Evolutionary conservation across 2,113 vertebrate species (phyloP).

Genomic region (Neolamprologus tretocephalus): DNA sequence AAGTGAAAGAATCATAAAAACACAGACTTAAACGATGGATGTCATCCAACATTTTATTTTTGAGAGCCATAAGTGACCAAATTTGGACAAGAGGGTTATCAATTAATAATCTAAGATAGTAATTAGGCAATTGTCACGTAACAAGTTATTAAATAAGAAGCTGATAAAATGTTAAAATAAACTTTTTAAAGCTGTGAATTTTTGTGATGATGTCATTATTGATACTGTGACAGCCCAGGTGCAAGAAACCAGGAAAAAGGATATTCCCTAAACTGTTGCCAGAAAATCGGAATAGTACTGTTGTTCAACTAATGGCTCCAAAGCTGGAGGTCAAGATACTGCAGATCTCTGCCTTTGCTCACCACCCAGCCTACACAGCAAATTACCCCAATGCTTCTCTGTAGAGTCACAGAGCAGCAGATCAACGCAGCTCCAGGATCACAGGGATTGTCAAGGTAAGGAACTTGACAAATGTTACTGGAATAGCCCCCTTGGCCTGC

Average conservation of each 20-base stretch:
- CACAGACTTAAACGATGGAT: fast-evolving
- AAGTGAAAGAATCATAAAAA: background rate
- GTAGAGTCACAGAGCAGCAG: background rate
- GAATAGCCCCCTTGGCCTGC: background rate
- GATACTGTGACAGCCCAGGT: background rate
- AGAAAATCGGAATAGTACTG: background rate
- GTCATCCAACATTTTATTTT: background rate
- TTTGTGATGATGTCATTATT: background rate
- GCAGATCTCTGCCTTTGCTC: background rate
- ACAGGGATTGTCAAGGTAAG: background rate
- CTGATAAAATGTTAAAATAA: background rate
- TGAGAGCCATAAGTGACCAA: background rate
- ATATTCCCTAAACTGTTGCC: background rate
- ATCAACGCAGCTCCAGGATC: background rate
- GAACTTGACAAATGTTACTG: background rate
- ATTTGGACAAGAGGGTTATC: background rate
- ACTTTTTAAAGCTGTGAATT: background rate
- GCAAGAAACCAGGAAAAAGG: background rate
- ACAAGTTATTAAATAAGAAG: background rate
- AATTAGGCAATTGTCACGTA: background rate
- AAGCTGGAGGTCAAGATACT: background rate
- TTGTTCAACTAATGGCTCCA: background rate
- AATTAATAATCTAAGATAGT: background rate
- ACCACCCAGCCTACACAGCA: background rate
- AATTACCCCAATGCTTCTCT: background rate